Evolutionary conservation across 2,888 invertebrate species (phyloP).

Genomic region (Caenorhabditis panamensis): DNA sequence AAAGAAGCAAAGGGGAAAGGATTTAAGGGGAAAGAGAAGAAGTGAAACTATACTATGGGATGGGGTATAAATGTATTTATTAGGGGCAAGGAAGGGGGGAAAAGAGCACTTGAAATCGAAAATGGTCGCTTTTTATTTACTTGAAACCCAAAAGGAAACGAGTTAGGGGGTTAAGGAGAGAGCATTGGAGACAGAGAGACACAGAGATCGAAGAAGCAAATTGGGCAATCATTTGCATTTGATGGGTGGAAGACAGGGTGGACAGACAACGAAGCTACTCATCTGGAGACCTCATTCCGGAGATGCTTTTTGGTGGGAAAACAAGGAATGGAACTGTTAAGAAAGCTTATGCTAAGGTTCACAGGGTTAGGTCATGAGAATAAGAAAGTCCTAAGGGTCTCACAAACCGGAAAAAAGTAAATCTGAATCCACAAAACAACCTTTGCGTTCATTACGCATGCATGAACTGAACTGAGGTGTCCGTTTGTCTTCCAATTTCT

Average conservation of each 20-base stretch:
- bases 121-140: constrained; percentile 38
- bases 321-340: background rate
- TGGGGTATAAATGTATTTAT: constrained; percentile 8
- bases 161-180: background rate
- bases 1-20: background rate
- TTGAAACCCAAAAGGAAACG: constrained; percentile 21
- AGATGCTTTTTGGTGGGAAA: constrained; percentile 3
- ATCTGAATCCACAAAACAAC: too few species aligned
- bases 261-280: constrained; percentile 9
- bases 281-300: background rate
- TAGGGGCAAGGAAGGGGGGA: constrained; percentile 2
- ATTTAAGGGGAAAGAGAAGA: background rate
- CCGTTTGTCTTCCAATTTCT: background rate
- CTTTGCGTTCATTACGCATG: constrained; percentile 15
- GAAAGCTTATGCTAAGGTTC: too few species aligned
- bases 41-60: constrained; percentile 9
- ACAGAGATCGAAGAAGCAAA: constrained; percentile 17
- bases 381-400: background rate
- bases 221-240: constrained; percentile 57
- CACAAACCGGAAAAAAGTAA: too few species aligned
- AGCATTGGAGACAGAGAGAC: background rate
- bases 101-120: constrained; percentile 30
- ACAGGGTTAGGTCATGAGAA: background rate
- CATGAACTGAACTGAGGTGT: constrained; percentile 14
- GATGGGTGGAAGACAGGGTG: constrained; percentile 16